Conservation (phyloP, 1,140 invertebrate genomes). For the Planococcus citri region DNA sequence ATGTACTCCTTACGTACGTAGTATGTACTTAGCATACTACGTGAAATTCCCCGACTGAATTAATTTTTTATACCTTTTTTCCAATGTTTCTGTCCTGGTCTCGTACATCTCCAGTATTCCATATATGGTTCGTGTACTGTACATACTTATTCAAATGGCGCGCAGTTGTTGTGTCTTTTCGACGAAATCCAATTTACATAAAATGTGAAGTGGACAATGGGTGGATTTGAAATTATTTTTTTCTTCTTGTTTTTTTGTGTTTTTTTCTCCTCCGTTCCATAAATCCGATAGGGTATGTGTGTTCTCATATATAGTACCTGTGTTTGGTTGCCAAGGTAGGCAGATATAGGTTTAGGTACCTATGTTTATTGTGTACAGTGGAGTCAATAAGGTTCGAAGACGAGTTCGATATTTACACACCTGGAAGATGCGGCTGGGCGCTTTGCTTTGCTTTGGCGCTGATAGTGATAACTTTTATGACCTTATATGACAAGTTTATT, state of each 20-base stretch:
- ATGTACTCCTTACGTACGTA: no score
- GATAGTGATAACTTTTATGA: background rate
- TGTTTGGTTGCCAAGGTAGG: no score
- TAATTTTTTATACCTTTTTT: constrained; percentile 8
- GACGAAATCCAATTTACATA: background rate
- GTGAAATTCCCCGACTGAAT: background rate
- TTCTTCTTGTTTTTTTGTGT: no score
- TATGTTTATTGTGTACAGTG: no score
- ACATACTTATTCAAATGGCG: background rate
- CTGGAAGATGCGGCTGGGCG: background rate
- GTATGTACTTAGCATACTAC: no score
- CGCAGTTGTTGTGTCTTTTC: background rate
- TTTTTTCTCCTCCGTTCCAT: no score
- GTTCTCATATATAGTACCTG: no score
- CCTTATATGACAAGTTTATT: constrained; percentile 7
- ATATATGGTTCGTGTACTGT: background rate
- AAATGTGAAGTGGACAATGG: background rate
- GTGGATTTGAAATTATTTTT: no score
- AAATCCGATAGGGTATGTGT: no score
- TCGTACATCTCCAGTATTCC: background rate
- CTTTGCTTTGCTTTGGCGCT: background rate
- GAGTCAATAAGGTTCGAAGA: no score
- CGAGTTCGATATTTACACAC: background rate
- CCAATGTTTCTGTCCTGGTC: background rate
- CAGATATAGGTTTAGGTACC: no score